Percentiles rank a stretch among this genome's conserved stretches.
These are phyloP conservation scores for Chelidonichthys spinosus DNA, from an alignment of 2,797 vertebrate genomes.

Conservation along the genomic window DNA sequence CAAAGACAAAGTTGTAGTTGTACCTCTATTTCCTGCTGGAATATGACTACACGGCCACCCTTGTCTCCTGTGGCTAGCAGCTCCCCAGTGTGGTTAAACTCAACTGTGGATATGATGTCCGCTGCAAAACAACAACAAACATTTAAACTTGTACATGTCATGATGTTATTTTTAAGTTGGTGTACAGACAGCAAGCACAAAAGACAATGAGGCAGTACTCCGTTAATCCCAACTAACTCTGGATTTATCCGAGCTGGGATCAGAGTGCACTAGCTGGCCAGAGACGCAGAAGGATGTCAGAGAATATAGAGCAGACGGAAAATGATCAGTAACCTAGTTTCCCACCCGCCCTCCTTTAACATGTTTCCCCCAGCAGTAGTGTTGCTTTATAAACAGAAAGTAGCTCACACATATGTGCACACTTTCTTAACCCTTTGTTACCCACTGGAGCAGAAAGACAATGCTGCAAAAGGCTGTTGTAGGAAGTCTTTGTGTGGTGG, in stretches of 20 bases:
- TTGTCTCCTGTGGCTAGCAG: slow-evolving; percentile 98
- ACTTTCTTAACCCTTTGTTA: slow-evolving; percentile 71
- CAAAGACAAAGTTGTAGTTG: slow-evolving; percentile 19
- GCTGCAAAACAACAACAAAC: slow-evolving; percentile 72
- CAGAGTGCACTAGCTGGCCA: not conserved
- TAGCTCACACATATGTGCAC: slow-evolving; percentile 15
- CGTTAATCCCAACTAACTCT: slow-evolving; percentile 22
- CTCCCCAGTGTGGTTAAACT: slow-evolving; percentile 99
- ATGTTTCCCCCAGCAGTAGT: slow-evolving; percentile 42
- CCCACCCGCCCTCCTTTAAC: slow-evolving; percentile 1
- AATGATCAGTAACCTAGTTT: slow-evolving; percentile 68
- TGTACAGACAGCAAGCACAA: not conserved
- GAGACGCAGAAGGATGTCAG: slow-evolving; percentile 41
- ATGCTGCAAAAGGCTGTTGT: slow-evolving; percentile 47
- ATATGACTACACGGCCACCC: slow-evolving; percentile 98
- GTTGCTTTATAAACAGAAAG: slow-evolving; percentile 34
- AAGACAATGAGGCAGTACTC: slow-evolving; percentile 6
- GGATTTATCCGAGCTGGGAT: slow-evolving; percentile 19
- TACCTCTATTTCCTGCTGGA: slow-evolving; percentile 90
- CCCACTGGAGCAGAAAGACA: slow-evolving; percentile 74
- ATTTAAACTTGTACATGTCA: slow-evolving; percentile 9
- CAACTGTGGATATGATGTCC: slow-evolving; percentile 99
- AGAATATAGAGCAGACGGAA: slow-evolving; percentile 58
- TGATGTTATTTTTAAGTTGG: slow-evolving; percentile 1
- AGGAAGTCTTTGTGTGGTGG: slow-evolving; percentile 59